Percentiles rank a stretch among this genome's conserved stretches.
Evolutionary conservation across 2,797 vertebrate genomes (phyloP).

Genomic region (Lepilemur septentrionalis): DNA sequence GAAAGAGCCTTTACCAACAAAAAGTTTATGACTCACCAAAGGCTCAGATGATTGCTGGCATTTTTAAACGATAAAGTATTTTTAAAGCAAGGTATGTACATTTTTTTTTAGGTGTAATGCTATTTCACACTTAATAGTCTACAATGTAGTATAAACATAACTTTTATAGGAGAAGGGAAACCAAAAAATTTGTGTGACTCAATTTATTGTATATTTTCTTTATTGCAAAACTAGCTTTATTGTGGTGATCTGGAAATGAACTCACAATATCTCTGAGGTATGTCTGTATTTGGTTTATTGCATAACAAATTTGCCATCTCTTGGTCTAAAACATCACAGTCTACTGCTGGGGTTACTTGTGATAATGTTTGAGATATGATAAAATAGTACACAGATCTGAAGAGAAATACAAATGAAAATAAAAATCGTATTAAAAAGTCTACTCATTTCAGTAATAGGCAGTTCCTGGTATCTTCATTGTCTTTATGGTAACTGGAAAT

Average conservation of each 20-base stretch:
- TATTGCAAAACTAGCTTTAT: background rate
- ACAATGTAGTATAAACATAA: background rate
- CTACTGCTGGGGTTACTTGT: background rate
- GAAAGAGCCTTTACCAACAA: background rate
- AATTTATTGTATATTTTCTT: background rate
- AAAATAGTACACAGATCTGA: background rate
- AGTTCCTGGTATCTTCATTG: background rate
- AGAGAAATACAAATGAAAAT: background rate
- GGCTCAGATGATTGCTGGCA: background rate
- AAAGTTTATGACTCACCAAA: background rate
- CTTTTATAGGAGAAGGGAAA: background rate
- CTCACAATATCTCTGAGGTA: background rate
- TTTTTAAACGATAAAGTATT: background rate
- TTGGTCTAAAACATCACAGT: background rate
- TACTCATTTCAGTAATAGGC: background rate
- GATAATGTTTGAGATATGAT: background rate
- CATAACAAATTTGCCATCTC: background rate
- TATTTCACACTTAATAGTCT: background rate
- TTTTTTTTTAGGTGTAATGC: background rate
- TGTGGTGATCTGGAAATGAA: background rate
- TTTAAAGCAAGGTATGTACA: background rate
- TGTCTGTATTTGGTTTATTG: background rate
- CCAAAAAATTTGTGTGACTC: background rate
- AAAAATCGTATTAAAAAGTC: background rate
- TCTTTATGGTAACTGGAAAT: conserved; percentile 33